Conservation (phyloP, 2,797 vertebrate species). For the Sarcophilus harrisii region DNA sequence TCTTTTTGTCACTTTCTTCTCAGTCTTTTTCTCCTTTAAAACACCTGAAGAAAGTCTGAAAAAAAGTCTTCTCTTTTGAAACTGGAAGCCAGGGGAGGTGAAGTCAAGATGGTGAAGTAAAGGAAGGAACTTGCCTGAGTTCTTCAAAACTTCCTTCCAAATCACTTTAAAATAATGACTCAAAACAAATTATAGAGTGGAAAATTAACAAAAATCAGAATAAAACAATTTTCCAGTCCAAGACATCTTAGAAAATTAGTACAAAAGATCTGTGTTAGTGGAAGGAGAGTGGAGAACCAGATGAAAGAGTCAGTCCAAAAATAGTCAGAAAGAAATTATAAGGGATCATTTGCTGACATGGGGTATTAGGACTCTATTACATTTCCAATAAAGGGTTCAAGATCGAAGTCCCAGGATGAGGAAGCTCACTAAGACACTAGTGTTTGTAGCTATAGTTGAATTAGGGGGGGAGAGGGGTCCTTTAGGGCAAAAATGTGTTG, state of each 20-base stretch:
- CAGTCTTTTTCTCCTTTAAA: background rate
- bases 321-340: background rate
- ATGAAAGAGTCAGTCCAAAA: too few relatives aligned
- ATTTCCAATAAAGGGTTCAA: background rate
- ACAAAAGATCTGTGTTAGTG: background rate
- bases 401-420: background rate
- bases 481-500: background rate
- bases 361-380: background rate
- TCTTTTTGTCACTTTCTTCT: background rate
- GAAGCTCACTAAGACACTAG: background rate
- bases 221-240: background rate
- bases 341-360: accelerated
- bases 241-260: background rate
- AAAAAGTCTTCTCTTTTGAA: background rate
- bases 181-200: background rate
- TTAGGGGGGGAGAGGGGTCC: too few relatives aligned
- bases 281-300: background rate
- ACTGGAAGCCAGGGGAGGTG: background rate
- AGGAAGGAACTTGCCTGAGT: background rate
- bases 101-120: background rate
- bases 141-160: background rate
- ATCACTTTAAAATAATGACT: background rate
- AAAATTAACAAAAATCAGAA: background rate
- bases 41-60: background rate
- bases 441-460: background rate